A percentile compares a stretch with the other conserved stretches of the same genome.
Conservation (phyloP, 2,797 vertebrate genomes). For the Arrhamphus sclerolepis region DNA sequence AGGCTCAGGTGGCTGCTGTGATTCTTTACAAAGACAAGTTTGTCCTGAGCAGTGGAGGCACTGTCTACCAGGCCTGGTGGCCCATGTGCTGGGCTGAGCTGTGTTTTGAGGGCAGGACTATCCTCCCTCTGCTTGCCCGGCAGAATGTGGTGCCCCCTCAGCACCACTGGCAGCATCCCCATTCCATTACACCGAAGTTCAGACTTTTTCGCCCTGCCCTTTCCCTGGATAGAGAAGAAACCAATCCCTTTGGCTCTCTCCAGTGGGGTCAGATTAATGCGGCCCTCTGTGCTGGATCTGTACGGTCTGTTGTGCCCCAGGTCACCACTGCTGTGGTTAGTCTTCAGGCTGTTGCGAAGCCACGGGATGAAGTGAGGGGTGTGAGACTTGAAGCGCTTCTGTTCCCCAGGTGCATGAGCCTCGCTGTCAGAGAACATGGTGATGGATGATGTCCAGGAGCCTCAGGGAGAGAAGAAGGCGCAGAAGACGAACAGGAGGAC, state of each 20-base stretch:
- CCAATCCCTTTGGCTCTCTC: conserved; percentile 67
- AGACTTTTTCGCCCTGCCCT: conserved; percentile 57
- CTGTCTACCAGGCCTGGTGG: conserved; percentile 26
- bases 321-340: conserved; percentile 61
- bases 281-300: conserved; percentile 57
- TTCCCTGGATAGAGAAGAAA: conserved; percentile 70
- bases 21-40: conserved; percentile 57
- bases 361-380: conserved; percentile 72
- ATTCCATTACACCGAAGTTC: conserved; percentile 65
- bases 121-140: conserved; percentile 65
- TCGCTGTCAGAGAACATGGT: conserved; percentile 80
- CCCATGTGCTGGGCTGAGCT: conserved; percentile 18
- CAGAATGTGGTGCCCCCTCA: conserved; percentile 69
- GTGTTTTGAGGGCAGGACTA: conserved; percentile 38
- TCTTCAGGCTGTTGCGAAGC: conserved; percentile 75
- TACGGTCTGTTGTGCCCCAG: conserved; percentile 64
- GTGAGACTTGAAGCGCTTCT: conserved; percentile 68
- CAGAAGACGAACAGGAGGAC: conserved; percentile 55
- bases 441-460: conserved; percentile 61
- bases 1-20: conserved; percentile 41
- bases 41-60: conserved; percentile 60
- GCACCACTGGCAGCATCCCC: conserved; percentile 69
- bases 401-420: conserved; percentile 61
- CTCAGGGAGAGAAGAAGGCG: conserved; percentile 48
- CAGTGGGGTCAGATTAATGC: conserved; percentile 56